Conservation (phyloP, 2,113 vertebrate genomes). For the Cricetomys ansorgei region DNA sequence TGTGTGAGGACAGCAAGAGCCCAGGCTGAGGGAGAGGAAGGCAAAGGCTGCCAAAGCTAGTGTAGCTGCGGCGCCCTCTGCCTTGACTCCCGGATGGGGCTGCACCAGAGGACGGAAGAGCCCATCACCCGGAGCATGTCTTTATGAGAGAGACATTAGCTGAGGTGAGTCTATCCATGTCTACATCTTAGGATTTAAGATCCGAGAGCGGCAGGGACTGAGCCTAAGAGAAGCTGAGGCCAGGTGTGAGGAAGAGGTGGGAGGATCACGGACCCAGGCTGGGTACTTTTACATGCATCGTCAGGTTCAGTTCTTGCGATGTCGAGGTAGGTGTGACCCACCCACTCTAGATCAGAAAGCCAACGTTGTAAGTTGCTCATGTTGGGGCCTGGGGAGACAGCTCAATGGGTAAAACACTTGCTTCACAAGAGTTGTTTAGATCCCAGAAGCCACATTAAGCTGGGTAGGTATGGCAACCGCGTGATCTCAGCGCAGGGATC, state of each 20-base stretch:
- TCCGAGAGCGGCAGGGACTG: background rate
- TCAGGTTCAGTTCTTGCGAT: background rate
- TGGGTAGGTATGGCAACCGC: background rate
- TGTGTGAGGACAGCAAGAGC: background rate
- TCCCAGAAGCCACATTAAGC: background rate
- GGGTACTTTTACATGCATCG: background rate
- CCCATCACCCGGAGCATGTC: background rate
- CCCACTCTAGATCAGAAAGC: constrained; percentile 50
- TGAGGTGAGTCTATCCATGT: background rate
- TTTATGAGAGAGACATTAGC: background rate
- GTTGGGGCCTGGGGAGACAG: background rate
- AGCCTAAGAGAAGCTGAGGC: background rate
- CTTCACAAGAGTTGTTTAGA: background rate
- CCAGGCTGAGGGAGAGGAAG: background rate
- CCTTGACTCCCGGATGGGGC: background rate
- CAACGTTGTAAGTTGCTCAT: background rate
- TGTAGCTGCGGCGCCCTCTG: background rate
- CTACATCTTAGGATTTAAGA: background rate
- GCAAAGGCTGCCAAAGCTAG: background rate
- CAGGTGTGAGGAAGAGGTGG: background rate
- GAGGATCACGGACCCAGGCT: background rate
- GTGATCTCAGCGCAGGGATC: background rate
- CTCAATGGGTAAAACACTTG: background rate
- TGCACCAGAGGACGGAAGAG: background rate
- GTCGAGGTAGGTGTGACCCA: background rate